Base-by-base conservation (phyloP, 2,888 invertebrate species). In the Watsonalla cultraria region DNA sequence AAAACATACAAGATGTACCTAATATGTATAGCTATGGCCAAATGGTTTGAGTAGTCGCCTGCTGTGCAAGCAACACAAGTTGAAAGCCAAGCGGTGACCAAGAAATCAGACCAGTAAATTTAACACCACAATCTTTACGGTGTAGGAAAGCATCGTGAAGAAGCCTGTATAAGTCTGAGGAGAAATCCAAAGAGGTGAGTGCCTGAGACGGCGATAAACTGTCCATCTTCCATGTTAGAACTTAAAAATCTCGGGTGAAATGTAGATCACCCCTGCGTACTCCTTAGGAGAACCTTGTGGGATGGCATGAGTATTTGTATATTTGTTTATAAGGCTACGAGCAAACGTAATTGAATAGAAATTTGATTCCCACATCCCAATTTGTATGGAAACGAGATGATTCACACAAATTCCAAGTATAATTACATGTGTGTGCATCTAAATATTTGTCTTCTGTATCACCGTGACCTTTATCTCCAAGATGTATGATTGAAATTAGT, bases 291-390 rank as follows among this genome's bases (percentile, higher is more conserved):
- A 24, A 24, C 24, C 24, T 24, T 24, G n/a, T n/a, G 24, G 24
- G 24, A 24, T 24, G 24, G 24, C 24, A 24, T 24, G 4, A 24
- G 1, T 66, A 65, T 62, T 72, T 67, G 69, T 72, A 69, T 76
- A 78, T 76, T 74, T 70, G 62, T 60, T 60, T 65, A 79, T 80
- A 81, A 80, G 82, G 78, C 2, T 75, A 70, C 77, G 76, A 74
- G 72, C 71, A 74, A 78, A 81, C 74, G 74, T 82, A 85, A 86
- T 86, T 85, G 84, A 84, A 86, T 85, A 79, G 83, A 85, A 84
- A 85, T 84, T 66, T 82, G 78, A 83, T 82, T 82, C 78, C 78
- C 76, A 74, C 78, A 69, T 76, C 80, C 84, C 76, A 80, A 84
- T 86, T 86, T 79, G 84, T 81, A 79, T 72, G 64, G 72, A 78